Evolutionary conservation across 1,140 invertebrate genomes (phyloP).

Genomic region (Caerostris darwini): DNA sequence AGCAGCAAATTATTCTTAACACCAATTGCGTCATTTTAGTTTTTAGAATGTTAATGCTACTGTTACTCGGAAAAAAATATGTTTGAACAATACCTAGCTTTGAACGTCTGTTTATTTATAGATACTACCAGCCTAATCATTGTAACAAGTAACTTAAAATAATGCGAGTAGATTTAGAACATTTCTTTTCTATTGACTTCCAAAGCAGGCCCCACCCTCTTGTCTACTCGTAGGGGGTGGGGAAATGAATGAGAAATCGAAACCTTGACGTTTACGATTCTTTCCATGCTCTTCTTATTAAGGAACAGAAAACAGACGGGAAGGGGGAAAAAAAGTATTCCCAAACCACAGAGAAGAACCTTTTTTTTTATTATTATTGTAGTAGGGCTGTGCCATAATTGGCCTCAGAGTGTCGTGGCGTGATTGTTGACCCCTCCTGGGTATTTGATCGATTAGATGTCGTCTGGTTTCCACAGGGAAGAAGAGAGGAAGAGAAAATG

Average conservation of each 20-base stretch:
- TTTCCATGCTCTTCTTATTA: slow-evolving; percentile 67
- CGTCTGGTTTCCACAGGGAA: slow-evolving; percentile 15
- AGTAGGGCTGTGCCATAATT: slow-evolving; percentile 65
- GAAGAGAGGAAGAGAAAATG: background rate
- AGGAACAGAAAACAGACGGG: background rate
- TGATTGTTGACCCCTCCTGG: slow-evolving; percentile 71
- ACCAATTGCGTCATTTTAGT: no score
- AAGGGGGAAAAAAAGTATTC: slow-evolving; percentile 5
- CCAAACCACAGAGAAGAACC: background rate
- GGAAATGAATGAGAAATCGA: slow-evolving; percentile 20
- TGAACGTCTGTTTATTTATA: no score
- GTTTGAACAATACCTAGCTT: no score
- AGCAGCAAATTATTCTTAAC: no score
- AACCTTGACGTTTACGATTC: slow-evolving; percentile 53
- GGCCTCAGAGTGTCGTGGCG: slow-evolving; percentile 69
- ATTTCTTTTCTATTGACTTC: slow-evolving; percentile 1
- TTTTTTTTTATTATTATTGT: background rate
- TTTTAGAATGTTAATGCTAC: no score
- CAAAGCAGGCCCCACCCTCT: background rate
- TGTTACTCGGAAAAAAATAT: no score
- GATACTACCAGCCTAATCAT: background rate
- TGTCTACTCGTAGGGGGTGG: background rate
- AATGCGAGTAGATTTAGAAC: background rate
- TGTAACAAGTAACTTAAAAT: background rate
- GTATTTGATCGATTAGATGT: slow-evolving; percentile 76